Percentiles rank a stretch among this genome's conserved stretches.
These are phyloP conservation scores for Leptatherina wallacei DNA, from an alignment of 2,797 vertebrate species.

Conservation along the genomic window DNA sequence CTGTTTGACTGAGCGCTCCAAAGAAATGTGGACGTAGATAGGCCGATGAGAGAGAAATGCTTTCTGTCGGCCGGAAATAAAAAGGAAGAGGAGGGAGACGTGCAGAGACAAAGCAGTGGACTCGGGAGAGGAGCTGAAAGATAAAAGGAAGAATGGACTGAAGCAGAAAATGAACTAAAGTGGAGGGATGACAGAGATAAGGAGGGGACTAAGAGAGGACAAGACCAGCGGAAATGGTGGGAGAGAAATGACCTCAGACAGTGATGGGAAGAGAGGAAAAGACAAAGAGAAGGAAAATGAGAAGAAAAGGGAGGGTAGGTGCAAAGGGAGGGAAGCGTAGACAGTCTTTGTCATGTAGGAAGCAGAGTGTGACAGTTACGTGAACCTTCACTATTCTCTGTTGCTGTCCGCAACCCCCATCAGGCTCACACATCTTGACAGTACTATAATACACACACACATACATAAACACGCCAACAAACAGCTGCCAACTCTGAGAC, in stretches of 20 bases:
- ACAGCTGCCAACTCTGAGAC: slow-evolving; percentile 46
- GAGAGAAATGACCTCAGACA: slow-evolving; percentile 58
- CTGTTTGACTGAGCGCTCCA: slow-evolving; percentile 59
- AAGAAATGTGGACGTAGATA: slow-evolving; percentile 47
- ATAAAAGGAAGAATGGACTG: slow-evolving; percentile 62
- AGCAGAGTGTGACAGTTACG: slow-evolving; percentile 69
- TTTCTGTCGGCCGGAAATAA: slow-evolving; percentile 35
- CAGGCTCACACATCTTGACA: slow-evolving; percentile 63
- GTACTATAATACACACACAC: slow-evolving; percentile 30
- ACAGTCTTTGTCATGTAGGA: slow-evolving; percentile 65
- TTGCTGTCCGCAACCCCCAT: slow-evolving; percentile 50
- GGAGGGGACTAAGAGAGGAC: slow-evolving; percentile 26
- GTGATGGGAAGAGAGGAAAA: not conserved
- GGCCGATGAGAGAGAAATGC: slow-evolving; percentile 57
- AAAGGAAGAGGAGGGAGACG: slow-evolving; percentile 30
- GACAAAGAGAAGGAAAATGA: slow-evolving; percentile 11
- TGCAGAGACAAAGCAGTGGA: slow-evolving; percentile 58
- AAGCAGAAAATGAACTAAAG: slow-evolving; percentile 62
- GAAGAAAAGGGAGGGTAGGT: slow-evolving; percentile 15
- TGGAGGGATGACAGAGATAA: slow-evolving; percentile 70
- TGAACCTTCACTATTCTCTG: slow-evolving; percentile 57
- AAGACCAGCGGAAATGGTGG: slow-evolving; percentile 42
- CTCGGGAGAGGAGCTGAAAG: slow-evolving; percentile 52
- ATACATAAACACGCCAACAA: slow-evolving; percentile 29
- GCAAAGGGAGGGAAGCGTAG: slow-evolving; percentile 27